Evolutionary conservation across 2,888 invertebrate species (phyloP).

Genomic region (Agrotis segetum): DNA sequence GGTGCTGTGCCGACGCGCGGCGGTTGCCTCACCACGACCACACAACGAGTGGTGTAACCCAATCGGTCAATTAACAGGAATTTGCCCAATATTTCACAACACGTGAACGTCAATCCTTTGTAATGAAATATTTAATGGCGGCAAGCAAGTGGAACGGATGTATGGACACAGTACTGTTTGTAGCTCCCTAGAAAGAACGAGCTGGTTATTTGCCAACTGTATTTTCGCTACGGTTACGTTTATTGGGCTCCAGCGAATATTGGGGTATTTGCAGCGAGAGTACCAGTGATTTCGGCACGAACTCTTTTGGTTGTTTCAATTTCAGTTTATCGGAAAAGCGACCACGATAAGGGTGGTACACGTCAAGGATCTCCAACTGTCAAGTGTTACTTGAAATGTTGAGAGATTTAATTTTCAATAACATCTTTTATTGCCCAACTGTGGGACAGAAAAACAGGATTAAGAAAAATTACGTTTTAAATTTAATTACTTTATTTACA

Average conservation of each 20-base stretch:
- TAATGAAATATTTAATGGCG: conserved; percentile 59
- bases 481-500: neutral
- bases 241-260: conserved; percentile 13
- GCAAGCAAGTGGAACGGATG: conserved; percentile 61
- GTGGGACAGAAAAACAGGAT: too few relatives aligned
- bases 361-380: too few relatives aligned
- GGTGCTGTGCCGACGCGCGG: conserved; percentile 18
- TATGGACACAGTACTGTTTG: conserved; percentile 37
- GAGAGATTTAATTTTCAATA: too few relatives aligned
- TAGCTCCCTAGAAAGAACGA: conserved; percentile 33
- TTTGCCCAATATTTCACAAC: conserved; percentile 65
- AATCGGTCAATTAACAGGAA: conserved; percentile 65
- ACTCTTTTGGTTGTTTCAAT: neutral
- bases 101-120: conserved; percentile 60
- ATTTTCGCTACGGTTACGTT: conserved; percentile 22
- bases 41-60: conserved; percentile 62
- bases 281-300: neutral
- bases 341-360: too few relatives aligned
- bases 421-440: too few relatives aligned
- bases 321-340: neutral
- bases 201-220: conserved; percentile 30
- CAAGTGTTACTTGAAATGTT: too few relatives aligned
- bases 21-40: conserved; percentile 49
- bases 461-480: too few relatives aligned
- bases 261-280: neutral